Conservation (phyloP, 2,797 vertebrate genomes). For the Enteromius afrohamiltoni region DNA sequence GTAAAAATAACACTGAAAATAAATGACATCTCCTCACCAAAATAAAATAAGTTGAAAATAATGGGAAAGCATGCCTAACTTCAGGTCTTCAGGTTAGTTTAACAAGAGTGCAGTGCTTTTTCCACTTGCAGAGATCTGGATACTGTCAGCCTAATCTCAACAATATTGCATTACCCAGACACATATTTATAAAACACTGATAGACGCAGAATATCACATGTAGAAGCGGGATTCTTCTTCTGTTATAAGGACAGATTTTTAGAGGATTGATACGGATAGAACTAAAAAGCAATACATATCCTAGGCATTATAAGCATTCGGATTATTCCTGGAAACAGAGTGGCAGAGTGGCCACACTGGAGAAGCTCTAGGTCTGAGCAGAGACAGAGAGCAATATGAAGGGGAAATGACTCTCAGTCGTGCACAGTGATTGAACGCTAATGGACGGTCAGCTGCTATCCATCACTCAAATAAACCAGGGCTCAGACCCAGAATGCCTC, state of each 20-base stretch:
- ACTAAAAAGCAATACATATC: conserved; percentile 28
- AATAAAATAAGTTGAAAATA: neutral
- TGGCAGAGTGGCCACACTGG: conserved; percentile 9
- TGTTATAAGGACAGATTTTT: conserved; percentile 35
- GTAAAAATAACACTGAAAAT: neutral
- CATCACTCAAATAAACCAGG: conserved; percentile 43
- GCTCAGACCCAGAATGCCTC: conserved; percentile 29
- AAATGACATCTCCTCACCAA: neutral
- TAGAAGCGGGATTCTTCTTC: conserved; percentile 35
- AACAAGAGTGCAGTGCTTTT: conserved; percentile 31
- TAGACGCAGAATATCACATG: conserved; percentile 50
- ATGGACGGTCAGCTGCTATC: conserved; percentile 32
- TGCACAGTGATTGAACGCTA: conserved; percentile 27
- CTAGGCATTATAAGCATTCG: neutral
- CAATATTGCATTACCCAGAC: conserved; percentile 59
- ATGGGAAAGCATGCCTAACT: neutral
- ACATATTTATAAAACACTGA: conserved; percentile 59
- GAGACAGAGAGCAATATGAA: conserved; percentile 10
- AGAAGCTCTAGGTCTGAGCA: conserved; percentile 1
- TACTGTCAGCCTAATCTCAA: conserved; percentile 52
- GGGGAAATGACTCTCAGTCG: conserved; percentile 22
- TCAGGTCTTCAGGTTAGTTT: conserved; percentile 24
- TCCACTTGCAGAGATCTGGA: conserved; percentile 49
- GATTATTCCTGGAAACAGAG: conserved; percentile 33
- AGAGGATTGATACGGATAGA: conserved; percentile 32